Percentiles rank a stretch among this genome's conserved stretches.
Evolutionary conservation across 2,797 vertebrate species (phyloP).

Genomic region (Coccyzus lansbergi): DNA sequence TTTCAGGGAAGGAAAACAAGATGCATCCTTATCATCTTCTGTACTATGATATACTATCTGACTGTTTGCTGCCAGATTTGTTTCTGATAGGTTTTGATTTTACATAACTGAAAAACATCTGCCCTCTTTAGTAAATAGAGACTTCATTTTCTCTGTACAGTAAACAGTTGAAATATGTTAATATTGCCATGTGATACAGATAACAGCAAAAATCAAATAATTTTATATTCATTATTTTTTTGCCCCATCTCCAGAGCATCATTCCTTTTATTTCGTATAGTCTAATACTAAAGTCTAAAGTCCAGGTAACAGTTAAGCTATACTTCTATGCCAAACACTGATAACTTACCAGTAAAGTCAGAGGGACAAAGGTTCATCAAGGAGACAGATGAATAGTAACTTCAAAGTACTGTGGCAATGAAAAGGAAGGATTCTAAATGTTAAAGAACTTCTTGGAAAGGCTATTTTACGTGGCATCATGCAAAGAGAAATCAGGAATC

Average conservation of each 20-base stretch:
- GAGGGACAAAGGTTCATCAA: neutral
- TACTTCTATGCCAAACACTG: neutral
- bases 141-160: neutral
- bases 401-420: neutral
- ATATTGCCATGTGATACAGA: neutral
- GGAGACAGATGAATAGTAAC: neutral
- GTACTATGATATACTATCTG: neutral
- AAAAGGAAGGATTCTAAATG: neutral
- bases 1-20: neutral
- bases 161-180: neutral
- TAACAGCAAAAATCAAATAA: neutral
- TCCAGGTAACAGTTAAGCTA: neutral
- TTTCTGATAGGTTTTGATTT: constrained; percentile 27
- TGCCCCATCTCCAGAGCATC: neutral
- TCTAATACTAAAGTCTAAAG: neutral
- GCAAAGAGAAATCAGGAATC: neutral
- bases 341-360: neutral
- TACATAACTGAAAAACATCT: neutral
- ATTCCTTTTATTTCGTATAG: neutral
- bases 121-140: neutral
- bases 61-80: neutral
- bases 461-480: neutral
- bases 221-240: neutral
- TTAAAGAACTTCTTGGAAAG: neutral
- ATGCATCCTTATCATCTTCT: neutral